A percentile compares a stretch with the other conserved stretches of the same genome.
phyloP scores from a whole-genome alignment of 2,113 vertebrate species.

The Vidua macroura region DNA sequence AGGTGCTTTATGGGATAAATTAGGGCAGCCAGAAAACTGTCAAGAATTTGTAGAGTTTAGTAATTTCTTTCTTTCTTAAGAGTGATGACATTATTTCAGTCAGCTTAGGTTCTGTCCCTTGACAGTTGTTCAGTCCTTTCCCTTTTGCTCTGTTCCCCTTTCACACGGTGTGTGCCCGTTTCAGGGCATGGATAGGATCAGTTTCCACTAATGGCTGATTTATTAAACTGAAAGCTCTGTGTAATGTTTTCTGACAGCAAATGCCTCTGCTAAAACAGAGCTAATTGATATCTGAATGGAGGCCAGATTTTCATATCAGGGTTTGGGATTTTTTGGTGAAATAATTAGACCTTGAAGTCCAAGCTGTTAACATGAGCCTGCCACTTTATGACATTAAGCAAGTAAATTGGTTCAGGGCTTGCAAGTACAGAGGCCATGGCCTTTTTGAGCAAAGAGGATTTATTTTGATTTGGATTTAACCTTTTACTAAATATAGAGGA shows the following conservation, averaged over 20 bases:
- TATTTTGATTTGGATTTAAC: slow-evolving; percentile 24
- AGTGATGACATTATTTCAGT: neutral
- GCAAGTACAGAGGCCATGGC: neutral
- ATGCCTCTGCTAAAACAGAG: neutral
- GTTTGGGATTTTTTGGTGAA: neutral
- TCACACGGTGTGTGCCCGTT: neutral
- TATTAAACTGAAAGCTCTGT: neutral
- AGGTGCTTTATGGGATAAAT: neutral
- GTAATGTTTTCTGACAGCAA: neutral
- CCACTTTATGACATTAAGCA: neutral
- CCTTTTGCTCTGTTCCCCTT: neutral
- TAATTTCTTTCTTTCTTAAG: neutral
- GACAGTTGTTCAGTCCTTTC: neutral
- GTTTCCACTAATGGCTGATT: neutral
- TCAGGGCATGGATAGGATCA: neutral
- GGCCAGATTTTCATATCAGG: neutral
- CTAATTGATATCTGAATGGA: neutral
- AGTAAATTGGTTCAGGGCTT: neutral
- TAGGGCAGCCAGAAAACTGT: neutral
- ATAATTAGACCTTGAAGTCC: neutral
- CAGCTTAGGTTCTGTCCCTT: neutral
- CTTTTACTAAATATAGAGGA: slow-evolving; percentile 6
- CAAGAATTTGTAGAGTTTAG: neutral
- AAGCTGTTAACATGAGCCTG: neutral
- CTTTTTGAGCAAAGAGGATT: slow-evolving; percentile 22